phyloP scores from a whole-genome alignment of 2,888 invertebrate species.

The Cheilosia pagana region DNA sequence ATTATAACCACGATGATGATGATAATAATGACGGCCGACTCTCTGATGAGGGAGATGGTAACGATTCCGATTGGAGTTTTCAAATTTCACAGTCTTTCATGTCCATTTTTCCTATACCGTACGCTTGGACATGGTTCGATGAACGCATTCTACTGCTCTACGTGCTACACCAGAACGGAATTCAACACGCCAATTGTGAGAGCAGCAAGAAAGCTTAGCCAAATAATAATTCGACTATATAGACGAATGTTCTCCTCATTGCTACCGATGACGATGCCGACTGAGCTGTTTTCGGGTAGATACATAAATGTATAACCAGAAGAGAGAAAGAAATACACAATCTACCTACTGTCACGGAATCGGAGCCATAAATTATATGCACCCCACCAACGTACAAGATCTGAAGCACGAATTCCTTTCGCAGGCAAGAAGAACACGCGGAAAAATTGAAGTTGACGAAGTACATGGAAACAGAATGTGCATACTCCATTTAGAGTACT shows the following conservation, averaged over 20 bases:
- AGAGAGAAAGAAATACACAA: constrained; percentile 24
- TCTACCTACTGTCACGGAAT: constrained; percentile 57
- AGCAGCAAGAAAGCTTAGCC: constrained; percentile 72
- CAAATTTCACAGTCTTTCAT: constrained; percentile 21
- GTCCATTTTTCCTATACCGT: constrained; percentile 32
- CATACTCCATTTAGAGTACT: constrained; percentile 66
- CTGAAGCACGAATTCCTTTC: constrained; percentile 64
- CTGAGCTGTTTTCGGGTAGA: constrained; percentile 23
- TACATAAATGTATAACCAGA: constrained; percentile 46
- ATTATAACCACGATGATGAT: constrained; percentile 57
- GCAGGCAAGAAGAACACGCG: constrained; percentile 8
- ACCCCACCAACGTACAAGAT: constrained; percentile 57
- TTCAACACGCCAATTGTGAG: constrained; percentile 73
- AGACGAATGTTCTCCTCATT: constrained; percentile 11
- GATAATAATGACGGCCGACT: constrained; percentile 22
- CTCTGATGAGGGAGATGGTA: constrained; percentile 40
- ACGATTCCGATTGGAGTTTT: constrained; percentile 56
- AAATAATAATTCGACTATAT: constrained; percentile 51
- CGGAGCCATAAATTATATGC: constrained; percentile 69
- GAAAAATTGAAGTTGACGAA: constrained; percentile 56
- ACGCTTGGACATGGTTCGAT: constrained; percentile 60
- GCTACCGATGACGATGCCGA: too few relatives aligned
- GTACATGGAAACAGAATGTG: constrained; percentile 61
- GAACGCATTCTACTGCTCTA: constrained; percentile 67
- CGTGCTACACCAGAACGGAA: constrained; percentile 75